Base-by-base conservation (phyloP, 2,797 vertebrate genomes). In the Pangasius mekongensis region DNA sequence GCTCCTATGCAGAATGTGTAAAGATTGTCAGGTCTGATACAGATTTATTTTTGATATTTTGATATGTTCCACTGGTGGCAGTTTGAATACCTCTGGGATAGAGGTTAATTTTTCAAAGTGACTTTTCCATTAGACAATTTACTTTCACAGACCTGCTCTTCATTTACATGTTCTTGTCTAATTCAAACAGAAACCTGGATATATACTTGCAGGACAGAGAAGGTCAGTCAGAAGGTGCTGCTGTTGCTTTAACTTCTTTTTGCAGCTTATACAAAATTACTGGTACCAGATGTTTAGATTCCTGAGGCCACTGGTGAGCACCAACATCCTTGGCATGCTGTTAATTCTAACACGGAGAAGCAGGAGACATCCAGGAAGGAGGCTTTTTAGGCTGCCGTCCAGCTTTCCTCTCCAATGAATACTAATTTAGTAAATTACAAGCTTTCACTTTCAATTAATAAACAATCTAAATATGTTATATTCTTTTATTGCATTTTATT, bases 161-260 rank as follows among this genome's bases (percentile, higher is more conserved):
- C 71, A 33, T 62, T 82, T 74, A 39, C 62, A 77, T 43, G 22
- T 8, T 36, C 22, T 24, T n/a, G 13, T 56, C 33, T 83, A 83
- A 88, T 90, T 83, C 52, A 83, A 39, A 58, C 39, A 13, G 87
- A 80, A 87, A 84, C 56, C 56, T 86, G 52, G 43, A 88, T 86
- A 56, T 47, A 22, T 76, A 30, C 47, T 69, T 33, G 30, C 13
- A 47, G 27, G 20, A 64, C 52, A 66, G 6, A 36, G 36, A 64
- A 11, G 43, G 39, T 62, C 11, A 62, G 7, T 74, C 43, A 64
- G 84, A 76, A 67, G 30, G 10, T 86, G 71, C 85, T 64, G n/a
- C 85, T 54, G n/a, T 85, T 87, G 62, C 36, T 83, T 87, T 49
- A 66, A 71, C 8, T 58, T 67, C 27, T n/a, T 30, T 78, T 58